Conservation (phyloP, 2,797 vertebrate species). For the Zalophus californianus region DNA sequence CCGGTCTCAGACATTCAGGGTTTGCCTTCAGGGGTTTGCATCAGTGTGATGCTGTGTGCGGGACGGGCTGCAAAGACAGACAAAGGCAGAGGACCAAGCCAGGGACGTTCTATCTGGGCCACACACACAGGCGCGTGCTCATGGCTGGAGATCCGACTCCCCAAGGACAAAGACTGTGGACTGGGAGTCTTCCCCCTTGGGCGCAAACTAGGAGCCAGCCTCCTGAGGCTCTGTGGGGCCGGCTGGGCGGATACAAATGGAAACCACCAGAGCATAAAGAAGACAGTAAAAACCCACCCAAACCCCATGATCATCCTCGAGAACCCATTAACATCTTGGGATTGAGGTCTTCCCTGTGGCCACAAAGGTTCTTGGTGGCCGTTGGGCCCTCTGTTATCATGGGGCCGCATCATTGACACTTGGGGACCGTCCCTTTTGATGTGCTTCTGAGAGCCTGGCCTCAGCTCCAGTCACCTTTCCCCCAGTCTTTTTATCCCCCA, state of each 20-base stretch:
- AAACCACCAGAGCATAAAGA: not conserved
- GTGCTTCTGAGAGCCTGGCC: not conserved
- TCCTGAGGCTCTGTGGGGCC: accelerated
- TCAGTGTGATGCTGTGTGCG: accelerated
- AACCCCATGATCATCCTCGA: no score
- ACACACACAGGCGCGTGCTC: accelerated
- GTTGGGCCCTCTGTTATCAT: not conserved
- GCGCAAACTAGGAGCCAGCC: not conserved
- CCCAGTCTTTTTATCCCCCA: not conserved
- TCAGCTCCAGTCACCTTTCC: not conserved
- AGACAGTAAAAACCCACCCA: not conserved
- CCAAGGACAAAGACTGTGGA: not conserved
- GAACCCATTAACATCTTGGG: accelerated
- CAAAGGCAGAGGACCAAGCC: not conserved
- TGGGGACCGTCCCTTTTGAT: not conserved
- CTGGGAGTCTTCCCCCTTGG: not conserved
- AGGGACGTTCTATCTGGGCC: not conserved
- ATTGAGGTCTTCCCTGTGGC: not conserved
- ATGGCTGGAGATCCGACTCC: no score
- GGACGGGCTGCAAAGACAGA: not conserved
- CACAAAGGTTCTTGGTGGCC: not conserved
- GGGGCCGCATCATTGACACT: not conserved
- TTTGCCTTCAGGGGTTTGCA: no score
- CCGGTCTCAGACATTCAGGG: accelerated
- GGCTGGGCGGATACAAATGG: no score